Percentiles rank a stretch among this genome's conserved stretches.
phyloP scores from a whole-genome alignment of 1,140 invertebrate species.

The Aphis craccivora region DNA sequence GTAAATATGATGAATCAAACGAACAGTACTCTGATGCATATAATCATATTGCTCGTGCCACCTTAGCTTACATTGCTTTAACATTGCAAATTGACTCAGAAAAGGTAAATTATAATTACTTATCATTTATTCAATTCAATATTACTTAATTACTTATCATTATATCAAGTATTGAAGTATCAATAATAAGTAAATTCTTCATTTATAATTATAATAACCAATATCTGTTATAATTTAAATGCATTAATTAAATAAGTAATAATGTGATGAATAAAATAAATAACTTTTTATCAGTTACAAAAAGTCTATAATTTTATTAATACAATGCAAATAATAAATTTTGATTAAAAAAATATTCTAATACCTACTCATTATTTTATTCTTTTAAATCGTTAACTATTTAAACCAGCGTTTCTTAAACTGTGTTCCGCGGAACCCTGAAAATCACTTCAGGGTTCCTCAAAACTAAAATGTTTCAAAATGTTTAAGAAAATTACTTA shows the following conservation, averaged over 20 bases:
- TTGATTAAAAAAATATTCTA: neutral
- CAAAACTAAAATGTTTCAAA: no score
- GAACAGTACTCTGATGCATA: conserved; percentile 23
- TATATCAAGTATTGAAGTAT: no score
- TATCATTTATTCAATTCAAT: neutral
- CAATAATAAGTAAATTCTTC: no score
- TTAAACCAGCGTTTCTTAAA: neutral
- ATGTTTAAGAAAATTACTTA: no score
- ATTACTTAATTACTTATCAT: no score
- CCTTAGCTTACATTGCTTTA: conserved; percentile 19
- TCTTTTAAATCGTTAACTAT: neutral
- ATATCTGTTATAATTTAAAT: neutral
- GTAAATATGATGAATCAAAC: neutral
- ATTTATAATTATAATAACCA: no score
- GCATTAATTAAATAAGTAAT: no score
- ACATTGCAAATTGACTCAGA: neutral
- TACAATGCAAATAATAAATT: neutral
- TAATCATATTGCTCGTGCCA: neutral
- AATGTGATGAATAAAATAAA: no score
- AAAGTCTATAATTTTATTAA: neutral
- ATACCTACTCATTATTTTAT: neutral
- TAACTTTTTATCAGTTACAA: neutral
- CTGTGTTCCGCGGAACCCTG: no score
- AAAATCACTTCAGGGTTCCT: no score
- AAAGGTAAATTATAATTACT: conserved; percentile 11